These are phyloP conservation scores for Diloba caeruleocephala DNA, from an alignment of 2,888 invertebrate genomes.

Conservation along the genomic window DNA sequence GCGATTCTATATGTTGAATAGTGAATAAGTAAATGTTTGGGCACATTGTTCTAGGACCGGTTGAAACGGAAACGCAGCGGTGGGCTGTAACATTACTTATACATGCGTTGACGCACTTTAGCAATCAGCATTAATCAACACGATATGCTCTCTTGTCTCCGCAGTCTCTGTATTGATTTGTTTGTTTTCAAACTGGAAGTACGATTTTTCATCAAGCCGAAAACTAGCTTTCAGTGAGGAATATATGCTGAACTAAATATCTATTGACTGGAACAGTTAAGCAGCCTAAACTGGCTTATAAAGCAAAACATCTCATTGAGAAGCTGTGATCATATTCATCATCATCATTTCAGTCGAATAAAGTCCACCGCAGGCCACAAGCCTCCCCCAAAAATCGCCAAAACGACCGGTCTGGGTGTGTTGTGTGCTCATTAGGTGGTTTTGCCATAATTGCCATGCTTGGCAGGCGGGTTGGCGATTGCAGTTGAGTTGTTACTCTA, in stretches of 20 bases:
- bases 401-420: too few species aligned
- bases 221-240: slow-evolving; percentile 38
- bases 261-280: slow-evolving; percentile 41
- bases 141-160: slow-evolving; percentile 81
- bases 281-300: slow-evolving; percentile 33
- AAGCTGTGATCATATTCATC: slow-evolving; percentile 36
- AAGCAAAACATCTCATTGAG: slow-evolving; percentile 32
- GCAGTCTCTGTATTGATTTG: slow-evolving; percentile 79
- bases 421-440: too few species aligned
- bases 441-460: too few species aligned
- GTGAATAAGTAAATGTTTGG: slow-evolving; percentile 82
- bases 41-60: slow-evolving; percentile 87
- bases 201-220: slow-evolving; percentile 45
- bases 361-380: too few species aligned
- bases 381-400: too few species aligned
- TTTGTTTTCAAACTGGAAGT: slow-evolving; percentile 71
- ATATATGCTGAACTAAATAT: slow-evolving; percentile 22
- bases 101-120: slow-evolving; percentile 86
- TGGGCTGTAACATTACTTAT: slow-evolving; percentile 85
- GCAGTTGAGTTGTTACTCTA: too few species aligned
- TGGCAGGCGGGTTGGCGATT: too few species aligned
- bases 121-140: slow-evolving; percentile 88
- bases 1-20: slow-evolving; percentile 69
- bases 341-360: too few species aligned
- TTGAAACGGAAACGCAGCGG: slow-evolving; percentile 82